Base-by-base conservation (phyloP, 2,888 invertebrate genomes). In the Oasisia sp. region DNA sequence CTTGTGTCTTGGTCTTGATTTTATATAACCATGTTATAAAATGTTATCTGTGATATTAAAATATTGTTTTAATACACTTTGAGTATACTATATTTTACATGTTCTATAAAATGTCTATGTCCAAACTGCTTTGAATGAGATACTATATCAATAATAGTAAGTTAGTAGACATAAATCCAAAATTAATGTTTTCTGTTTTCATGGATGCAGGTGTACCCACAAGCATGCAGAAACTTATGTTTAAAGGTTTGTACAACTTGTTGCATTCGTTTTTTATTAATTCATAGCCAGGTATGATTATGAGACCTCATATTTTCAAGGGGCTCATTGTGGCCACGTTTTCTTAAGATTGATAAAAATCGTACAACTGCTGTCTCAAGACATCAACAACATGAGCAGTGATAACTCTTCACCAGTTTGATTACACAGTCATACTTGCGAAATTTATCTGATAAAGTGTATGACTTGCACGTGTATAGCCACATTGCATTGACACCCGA, bases 181-280 rank as follows among this genome's bases (percentile, higher is more conserved):
- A 19, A 14, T n/a, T 91, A 38, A 27, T 58, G 9, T 91, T 38
- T 38, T 91, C 3, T 91, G 32, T 19, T 91, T 92, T 92, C 93
- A 90, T 92, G 92, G 89, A 96, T 96, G 32, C 98, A 96, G 98
- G 98, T 96, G 98, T 98, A 94, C 98, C 98, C 93, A 97, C 98
- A 95, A 97, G 97, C 56, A 98, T 98, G 97, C 98, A 98, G 96
- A 98, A 98, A 97, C 97, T 98, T 92, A 98, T 98, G 97, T 98
- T 98, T 95, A 98, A 98, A 97, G 96, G 96, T 96, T 93, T 93
- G 92, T 92, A n/a, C 27, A 19, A n/a, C n/a, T 74, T 74, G 74
- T 74, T 74, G 11, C 74, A 74, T 19, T 50, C 14, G 8, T 50
- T 50, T 14, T 45, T 90, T 27, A 38, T 90, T 38, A 32, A 32